Evolutionary conservation across 2,888 invertebrate species (phyloP).

Genomic region (Tetragnatha montana): DNA sequence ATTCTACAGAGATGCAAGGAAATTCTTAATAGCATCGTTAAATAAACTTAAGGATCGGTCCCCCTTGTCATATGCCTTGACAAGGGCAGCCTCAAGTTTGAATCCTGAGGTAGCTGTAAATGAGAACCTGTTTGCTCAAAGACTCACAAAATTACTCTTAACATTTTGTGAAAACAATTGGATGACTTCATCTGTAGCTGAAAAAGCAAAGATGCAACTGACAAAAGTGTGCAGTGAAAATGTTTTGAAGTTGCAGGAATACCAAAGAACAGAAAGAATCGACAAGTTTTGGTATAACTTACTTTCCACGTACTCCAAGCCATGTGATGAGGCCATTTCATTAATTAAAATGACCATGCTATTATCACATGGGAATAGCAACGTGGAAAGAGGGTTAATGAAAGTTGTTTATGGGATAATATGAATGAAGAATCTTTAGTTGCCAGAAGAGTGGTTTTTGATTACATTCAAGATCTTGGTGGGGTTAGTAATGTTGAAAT

Average conservation of each 20-base stretch:
- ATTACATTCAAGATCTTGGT: not conserved
- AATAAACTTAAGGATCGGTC: constrained; percentile 4
- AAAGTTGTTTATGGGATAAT: constrained; percentile 12
- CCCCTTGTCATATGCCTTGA: constrained; percentile 18
- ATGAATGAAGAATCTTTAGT: constrained; percentile 12
- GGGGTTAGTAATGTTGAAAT: not conserved
- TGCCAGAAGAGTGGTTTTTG: constrained; percentile 14
- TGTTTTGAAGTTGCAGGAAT: too few relatives aligned
- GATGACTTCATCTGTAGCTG: constrained; percentile 6
- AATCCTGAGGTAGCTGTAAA: constrained; percentile 6
- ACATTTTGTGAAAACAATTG: constrained; percentile 10
- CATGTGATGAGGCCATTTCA: not conserved
- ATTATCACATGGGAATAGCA: not conserved
- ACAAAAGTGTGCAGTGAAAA: not conserved
- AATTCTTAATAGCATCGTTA: not conserved
- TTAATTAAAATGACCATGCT: not conserved
- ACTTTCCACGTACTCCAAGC: too few relatives aligned
- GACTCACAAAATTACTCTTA: constrained; percentile 5
- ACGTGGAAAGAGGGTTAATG: constrained; percentile 8
- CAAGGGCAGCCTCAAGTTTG: constrained; percentile 14
- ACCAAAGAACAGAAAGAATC: too few relatives aligned
- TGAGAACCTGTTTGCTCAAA: not conserved
- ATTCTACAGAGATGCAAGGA: not conserved
- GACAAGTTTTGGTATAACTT: too few relatives aligned
- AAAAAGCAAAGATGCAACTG: constrained; percentile 9